Evolutionary conservation across 2,888 invertebrate genomes (phyloP), one percentile per base, ranked within the genome.

Genomic region (Xestia xanthographa): DNA sequence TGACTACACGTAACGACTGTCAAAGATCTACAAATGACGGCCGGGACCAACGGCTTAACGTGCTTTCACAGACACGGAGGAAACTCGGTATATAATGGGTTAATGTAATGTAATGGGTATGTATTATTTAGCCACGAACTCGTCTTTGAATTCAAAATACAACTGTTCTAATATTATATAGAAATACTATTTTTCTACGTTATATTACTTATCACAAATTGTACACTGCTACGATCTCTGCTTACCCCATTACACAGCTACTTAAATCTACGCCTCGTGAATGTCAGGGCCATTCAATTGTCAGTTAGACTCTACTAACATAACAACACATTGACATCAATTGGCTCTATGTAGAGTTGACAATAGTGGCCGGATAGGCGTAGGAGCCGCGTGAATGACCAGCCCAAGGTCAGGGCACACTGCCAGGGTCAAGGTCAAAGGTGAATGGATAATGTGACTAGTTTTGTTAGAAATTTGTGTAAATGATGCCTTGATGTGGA

Each of bases 341-440:
- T 86, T 86, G 80, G 50, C 74, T 83, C 72, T 75, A 82, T 72
- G 84, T 76, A 83, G 80, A 81, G 72, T 67, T 72, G 34, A 88
- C 84, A 88, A 88, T 88, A 87, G 86, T 75, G 80, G 34, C 88
- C 87, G 87, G 87, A 87, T 84, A 88, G 87, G 88, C 82, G 87
- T 88, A 88, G 87, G 87, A 86, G 84, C 72, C 72, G 66, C 75
- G 86, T 79, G 77, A 83, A 80, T 58, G 82, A 79, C 83, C 80
- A 62, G 63, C 48, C 38, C 80, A 86, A 80, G 87, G 85, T 85
- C 75, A 77, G n/a, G 56, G 68, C 56, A 9, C 29, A 68, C 71
- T 77, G 78, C 69, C 77, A 78, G 58, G 77, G 72, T 45, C 56
- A 66, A 66, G 79, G 77, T 58, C 56, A 26, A 63, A 74, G 22